These are phyloP conservation scores for Entosphenus tridentatus DNA, from an alignment of 2,113 vertebrate genomes.

Conservation along the genomic window DNA sequence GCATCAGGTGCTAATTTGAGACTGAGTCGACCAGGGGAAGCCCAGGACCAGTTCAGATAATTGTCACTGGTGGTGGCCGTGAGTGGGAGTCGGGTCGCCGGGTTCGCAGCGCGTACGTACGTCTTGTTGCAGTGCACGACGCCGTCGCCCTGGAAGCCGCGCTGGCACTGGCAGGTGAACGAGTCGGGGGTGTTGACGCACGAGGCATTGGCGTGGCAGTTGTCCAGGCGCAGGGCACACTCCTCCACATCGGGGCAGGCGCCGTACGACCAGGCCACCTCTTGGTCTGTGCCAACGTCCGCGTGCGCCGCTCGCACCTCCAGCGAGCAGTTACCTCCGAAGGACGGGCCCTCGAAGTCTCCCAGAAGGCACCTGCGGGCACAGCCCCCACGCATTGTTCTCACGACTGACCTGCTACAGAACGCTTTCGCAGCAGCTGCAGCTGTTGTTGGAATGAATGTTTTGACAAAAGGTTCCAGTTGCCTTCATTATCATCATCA, in stretches of 20 bases:
- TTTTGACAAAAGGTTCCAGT: too few species aligned
- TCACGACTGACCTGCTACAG: too few species aligned
- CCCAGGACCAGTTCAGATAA: too few species aligned
- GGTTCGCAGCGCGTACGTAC: constrained; percentile 21
- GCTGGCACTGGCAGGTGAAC: constrained; percentile 61
- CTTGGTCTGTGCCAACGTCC: constrained; percentile 14
- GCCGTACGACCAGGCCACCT: constrained; percentile 49
- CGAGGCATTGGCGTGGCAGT: constrained; percentile 44
- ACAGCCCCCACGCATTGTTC: too few species aligned
- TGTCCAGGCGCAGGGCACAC: constrained; percentile 51
- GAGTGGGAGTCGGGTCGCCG: too few species aligned
- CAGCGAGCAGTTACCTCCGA: constrained; percentile 51
- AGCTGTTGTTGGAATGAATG: too few species aligned
- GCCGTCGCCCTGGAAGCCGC: constrained; percentile 57
- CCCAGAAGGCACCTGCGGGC: constrained; percentile 33
- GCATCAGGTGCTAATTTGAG: too few species aligned
- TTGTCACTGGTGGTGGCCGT: too few species aligned
- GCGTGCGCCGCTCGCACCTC: constrained; percentile 60
- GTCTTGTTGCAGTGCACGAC: constrained; percentile 57
- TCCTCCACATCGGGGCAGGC: constrained; percentile 67
- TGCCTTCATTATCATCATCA: too few species aligned
- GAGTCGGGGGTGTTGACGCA: constrained; percentile 64
- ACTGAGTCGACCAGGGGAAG: too few species aligned
- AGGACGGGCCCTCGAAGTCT: constrained; percentile 62
- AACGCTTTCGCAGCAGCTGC: too few species aligned